A percentile compares a stretch with the other conserved stretches of the same genome.
Evolutionary conservation across 2,113 vertebrate species (phyloP).

Genomic region (Eulacestoma nigropectus): DNA sequence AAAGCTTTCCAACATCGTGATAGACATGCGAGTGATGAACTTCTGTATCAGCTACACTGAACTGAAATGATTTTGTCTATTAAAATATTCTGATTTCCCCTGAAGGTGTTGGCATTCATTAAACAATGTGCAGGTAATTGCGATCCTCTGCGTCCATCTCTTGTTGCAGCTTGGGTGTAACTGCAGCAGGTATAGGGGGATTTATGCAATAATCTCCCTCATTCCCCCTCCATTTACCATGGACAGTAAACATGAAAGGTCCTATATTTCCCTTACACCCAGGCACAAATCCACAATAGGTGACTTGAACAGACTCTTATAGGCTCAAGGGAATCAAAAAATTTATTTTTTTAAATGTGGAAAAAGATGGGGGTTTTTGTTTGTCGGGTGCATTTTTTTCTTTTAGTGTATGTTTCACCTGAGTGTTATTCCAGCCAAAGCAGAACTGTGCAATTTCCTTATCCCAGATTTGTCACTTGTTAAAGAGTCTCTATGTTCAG

Average conservation of each 20-base stretch:
- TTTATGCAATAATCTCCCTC: background rate
- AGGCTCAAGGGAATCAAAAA: background rate
- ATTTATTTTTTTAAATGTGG: background rate
- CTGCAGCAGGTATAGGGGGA: background rate
- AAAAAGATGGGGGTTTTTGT: background rate
- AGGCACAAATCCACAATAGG: background rate
- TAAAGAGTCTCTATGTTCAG: background rate
- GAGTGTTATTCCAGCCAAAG: background rate
- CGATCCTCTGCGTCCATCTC: background rate
- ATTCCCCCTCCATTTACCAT: background rate
- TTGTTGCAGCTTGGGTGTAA: background rate
- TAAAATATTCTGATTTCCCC: slow-evolving; percentile 21
- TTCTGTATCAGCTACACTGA: background rate
- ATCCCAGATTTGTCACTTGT: background rate
- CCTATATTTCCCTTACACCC: background rate
- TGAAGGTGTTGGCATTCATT: background rate
- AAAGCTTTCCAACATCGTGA: background rate
- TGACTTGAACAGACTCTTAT: background rate
- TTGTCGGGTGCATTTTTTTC: background rate
- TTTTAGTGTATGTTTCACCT: background rate
- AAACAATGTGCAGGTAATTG: background rate
- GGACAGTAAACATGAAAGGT: background rate
- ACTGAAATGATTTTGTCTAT: background rate
- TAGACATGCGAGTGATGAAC: background rate
- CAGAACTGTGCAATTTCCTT: background rate